phyloP scores from a whole-genome alignment of 2,113 vertebrate species.

The Petroica traversi region DNA sequence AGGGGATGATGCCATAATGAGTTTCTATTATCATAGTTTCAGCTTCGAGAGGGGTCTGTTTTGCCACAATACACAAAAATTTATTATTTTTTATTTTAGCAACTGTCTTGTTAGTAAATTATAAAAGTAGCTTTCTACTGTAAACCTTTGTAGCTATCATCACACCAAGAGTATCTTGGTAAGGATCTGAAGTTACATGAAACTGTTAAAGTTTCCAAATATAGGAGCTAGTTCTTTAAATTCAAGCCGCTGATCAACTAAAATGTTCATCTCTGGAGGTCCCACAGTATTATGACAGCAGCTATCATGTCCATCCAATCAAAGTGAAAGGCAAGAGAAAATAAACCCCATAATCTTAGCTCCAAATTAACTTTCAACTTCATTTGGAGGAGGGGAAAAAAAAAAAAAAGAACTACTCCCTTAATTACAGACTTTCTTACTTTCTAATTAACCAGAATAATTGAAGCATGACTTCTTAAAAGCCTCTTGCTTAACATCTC shows the following conservation, averaged over 20 bases:
- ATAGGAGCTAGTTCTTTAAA: not conserved
- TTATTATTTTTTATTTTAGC: not conserved
- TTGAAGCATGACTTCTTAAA: conserved; percentile 48
- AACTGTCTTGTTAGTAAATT: not conserved
- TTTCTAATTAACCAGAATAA: conserved; percentile 46
- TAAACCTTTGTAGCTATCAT: not conserved
- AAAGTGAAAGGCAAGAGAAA: not conserved
- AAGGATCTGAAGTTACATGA: not conserved
- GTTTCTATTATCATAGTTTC: not conserved
- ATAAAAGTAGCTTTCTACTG: not conserved
- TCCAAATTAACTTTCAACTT: not conserved
- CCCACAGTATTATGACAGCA: not conserved
- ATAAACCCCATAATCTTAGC: not conserved
- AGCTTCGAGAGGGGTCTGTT: not conserved
- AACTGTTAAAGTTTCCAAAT: not conserved
- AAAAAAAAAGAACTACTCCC: not conserved
- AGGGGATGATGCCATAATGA: not conserved
- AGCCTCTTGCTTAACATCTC: not conserved
- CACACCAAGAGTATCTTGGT: not conserved
- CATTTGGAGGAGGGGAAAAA: not conserved
- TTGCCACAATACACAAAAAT: not conserved
- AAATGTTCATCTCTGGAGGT: not conserved
- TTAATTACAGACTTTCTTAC: conserved; percentile 3
- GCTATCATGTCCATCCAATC: not conserved
- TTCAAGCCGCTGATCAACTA: not conserved